Percentiles rank a stretch among this genome's conserved stretches.
Conservation (phyloP, 2,797 vertebrate genomes). For the Girardinus metallicus region DNA sequence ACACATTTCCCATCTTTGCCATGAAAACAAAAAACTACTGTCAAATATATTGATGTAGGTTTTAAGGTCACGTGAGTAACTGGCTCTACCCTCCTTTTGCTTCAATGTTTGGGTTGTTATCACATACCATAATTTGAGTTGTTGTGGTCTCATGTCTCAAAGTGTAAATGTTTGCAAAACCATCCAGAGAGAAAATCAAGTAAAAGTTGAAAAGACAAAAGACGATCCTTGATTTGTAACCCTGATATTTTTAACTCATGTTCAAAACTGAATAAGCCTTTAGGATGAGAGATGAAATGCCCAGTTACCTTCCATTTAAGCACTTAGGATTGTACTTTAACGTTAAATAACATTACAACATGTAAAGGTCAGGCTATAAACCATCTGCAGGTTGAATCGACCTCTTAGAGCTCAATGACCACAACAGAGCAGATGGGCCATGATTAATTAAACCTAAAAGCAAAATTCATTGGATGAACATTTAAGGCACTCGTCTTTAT, state of each 20-base stretch:
- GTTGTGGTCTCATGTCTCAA: neutral
- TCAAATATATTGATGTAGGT: neutral
- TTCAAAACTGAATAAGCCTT: neutral
- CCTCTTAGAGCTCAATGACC: neutral
- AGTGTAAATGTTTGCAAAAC: neutral
- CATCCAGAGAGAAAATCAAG: neutral
- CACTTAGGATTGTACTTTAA: neutral
- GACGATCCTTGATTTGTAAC: neutral
- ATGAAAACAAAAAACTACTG: conserved; percentile 1
- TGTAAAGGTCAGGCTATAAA: conserved; percentile 1
- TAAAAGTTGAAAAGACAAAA: neutral
- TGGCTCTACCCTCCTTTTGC: neutral
- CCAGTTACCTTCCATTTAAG: neutral
- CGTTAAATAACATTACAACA: neutral
- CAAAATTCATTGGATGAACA: neutral
- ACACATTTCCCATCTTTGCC: conserved; percentile 57
- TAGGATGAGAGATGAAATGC: neutral
- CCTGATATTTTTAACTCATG: neutral
- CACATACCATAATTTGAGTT: neutral
- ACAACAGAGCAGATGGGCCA: neutral
- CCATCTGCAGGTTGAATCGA: neutral
- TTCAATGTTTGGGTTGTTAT: neutral
- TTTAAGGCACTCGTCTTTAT: neutral
- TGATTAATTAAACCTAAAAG: neutral
- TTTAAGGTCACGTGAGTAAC: neutral